A percentile compares a stretch with the other conserved stretches of the same genome.
phyloP scores from a whole-genome alignment of 2,888 invertebrate genomes.

The Archips xylosteana region DNA sequence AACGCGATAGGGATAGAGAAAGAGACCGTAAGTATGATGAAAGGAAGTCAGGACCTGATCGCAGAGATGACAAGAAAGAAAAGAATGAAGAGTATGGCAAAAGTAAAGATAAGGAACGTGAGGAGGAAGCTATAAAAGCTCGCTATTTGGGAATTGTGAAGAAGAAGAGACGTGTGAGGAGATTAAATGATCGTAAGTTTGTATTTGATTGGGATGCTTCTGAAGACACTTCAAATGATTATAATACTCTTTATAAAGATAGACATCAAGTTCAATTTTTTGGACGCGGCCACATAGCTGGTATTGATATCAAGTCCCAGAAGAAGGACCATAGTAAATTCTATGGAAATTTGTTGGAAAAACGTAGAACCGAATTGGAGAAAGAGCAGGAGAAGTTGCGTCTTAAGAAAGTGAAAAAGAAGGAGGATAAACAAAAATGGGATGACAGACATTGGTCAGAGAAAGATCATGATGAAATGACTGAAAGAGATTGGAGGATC shows the following conservation, averaged over 20 bases:
- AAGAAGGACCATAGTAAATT: conserved; percentile 98
- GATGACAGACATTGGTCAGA: conserved; percentile 99
- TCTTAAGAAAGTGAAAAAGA: conserved; percentile 95
- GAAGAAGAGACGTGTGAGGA: conserved; percentile 95
- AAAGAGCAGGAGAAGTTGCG: conserved; percentile 98
- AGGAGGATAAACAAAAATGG: conserved; percentile 99
- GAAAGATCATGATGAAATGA: conserved; percentile 97
- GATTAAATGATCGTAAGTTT: conserved; percentile 99
- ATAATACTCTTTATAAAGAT: conserved; percentile 98
- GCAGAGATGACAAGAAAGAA: conserved; percentile 77
- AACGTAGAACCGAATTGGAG: conserved; percentile 97
- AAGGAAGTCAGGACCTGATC: conserved; percentile 79
- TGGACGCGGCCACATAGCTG: conserved; percentile 98
- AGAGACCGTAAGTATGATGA: conserved; percentile 81
- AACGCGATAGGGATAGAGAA: conserved; percentile 86
- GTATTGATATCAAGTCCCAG: conserved; percentile 98
- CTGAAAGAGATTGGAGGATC: conserved; percentile 99
- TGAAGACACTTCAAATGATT: conserved; percentile 99
- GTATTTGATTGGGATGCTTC: conserved; percentile 99
- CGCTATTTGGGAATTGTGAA: conserved; percentile 97
- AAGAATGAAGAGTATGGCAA: conserved; percentile 82
- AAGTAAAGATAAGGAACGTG: conserved; percentile 95
- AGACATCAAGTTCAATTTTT: conserved; percentile 99
- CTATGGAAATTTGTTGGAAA: conserved; percentile 97
- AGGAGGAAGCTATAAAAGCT: conserved; percentile 97